These are phyloP conservation scores for Ennomos fuscantarius DNA, from an alignment of 2,888 invertebrate genomes.

Conservation along the genomic window DNA sequence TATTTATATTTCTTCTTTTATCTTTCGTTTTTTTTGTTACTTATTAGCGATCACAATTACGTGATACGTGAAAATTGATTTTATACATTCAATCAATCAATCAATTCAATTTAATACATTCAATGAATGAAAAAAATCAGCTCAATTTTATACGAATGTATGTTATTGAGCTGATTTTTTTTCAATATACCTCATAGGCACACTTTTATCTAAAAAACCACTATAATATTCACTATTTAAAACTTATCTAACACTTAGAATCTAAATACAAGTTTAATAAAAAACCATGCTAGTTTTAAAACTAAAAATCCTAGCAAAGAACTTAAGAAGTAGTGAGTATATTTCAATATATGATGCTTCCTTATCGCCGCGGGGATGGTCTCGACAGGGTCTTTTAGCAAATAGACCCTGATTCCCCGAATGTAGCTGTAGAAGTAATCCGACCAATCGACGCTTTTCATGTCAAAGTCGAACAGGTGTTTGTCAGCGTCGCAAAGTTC, in stretches of 20 bases:
- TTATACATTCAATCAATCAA: too few species aligned
- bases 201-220: neutral
- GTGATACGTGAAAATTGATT: too few species aligned
- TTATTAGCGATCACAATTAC: too few species aligned
- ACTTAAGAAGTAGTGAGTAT: slow-evolving; percentile 55
- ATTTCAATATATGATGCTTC: slow-evolving; percentile 59
- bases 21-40: too few species aligned
- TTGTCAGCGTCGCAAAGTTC: slow-evolving; percentile 85
- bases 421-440: slow-evolving; percentile 88
- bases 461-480: slow-evolving; percentile 87
- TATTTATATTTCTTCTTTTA: too few species aligned
- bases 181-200: too few species aligned
- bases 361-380: slow-evolving; percentile 86
- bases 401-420: slow-evolving; percentile 88
- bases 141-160: too few species aligned
- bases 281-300: slow-evolving; percentile 52
- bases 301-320: slow-evolving; percentile 43
- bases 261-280: slow-evolving; percentile 37
- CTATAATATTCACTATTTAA: slow-evolving; percentile 2
- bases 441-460: slow-evolving; percentile 87
- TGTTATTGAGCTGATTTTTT: too few species aligned
- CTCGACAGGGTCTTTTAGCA: slow-evolving; percentile 90
- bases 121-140: too few species aligned
- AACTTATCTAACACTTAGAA: slow-evolving; percentile 29
- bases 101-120: too few species aligned